Base-by-base conservation (phyloP, 2,113 vertebrate species). In the Tichodroma muraria region DNA sequence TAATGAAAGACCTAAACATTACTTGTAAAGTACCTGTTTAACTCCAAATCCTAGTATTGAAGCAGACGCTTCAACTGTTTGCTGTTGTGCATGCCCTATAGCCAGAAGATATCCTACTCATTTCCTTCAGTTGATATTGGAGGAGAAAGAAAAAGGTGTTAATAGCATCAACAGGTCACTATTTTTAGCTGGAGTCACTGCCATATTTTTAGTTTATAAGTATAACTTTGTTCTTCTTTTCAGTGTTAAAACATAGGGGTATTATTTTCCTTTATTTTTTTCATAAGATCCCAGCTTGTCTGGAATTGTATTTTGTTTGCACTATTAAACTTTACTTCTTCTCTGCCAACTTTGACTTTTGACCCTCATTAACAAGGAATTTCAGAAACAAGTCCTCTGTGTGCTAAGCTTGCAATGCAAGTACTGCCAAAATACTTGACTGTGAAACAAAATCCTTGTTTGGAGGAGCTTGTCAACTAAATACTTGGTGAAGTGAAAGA, bases 361-460 rank as follows among this genome's bases (percentile, higher is more conserved):
- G 57, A 92, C 73, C 77, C 69, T 87, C 49, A 87, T 33, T 27
- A 79, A 45, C 31, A 53, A 77, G 73, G 93, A 76, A 61, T 84
- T 90, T 87, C 25, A 25, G 57, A 61, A 95, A 72, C 31, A 75
- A 81, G 33, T 37, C 44, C 13, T 76, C 2, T 30, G 15, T 81
- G 37, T 88, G 42, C 71, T 73, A 80, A 59, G 38, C 72, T 90
- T 90, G 69, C 73, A 71, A 49, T 1, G 2, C 37, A 33, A 86
- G 37, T 75, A 60, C 73, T 93, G 69, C 92, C 90, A 94, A 95
- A 93, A 84, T 75, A 87, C 16, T 90, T 92, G 40, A 75, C 31
- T 68, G 59, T 83, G 68, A 82, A 95, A 90, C 38, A 88, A 93
- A 92, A 86, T 78, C 71, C n/a, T 81, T 93, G 73, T 85, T 95